These are phyloP conservation scores for Apaloderma vittatum DNA, from an alignment of 2,113 vertebrate genomes.

Conservation along the genomic window DNA sequence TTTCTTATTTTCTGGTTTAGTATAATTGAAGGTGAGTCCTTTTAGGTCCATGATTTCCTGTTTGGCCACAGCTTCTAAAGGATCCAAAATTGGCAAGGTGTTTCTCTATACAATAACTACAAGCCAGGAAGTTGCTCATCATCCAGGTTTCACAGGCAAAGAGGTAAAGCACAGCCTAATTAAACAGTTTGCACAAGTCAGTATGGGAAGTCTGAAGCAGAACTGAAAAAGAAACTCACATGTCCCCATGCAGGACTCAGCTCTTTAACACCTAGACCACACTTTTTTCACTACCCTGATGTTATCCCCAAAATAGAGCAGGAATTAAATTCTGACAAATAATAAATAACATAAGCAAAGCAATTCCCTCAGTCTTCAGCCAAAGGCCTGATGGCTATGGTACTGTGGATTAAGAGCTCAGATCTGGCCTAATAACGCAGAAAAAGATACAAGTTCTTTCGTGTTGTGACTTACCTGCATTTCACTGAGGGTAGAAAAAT, in stretches of 20 bases:
- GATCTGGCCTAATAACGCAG: not conserved
- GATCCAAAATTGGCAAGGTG: not conserved
- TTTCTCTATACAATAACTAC: not conserved
- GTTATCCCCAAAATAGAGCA: not conserved
- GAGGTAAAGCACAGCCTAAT: not conserved
- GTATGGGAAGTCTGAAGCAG: not conserved
- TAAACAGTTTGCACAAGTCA: not conserved
- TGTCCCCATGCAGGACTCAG: not conserved
- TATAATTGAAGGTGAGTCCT: not conserved
- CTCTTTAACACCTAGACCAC: not conserved
- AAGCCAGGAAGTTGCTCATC: not conserved
- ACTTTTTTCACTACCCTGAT: not conserved
- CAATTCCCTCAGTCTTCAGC: not conserved
- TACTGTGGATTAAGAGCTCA: not conserved
- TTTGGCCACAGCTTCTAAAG: not conserved
- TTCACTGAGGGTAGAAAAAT: not conserved
- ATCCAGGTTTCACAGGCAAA: not conserved
- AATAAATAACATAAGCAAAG: not conserved
- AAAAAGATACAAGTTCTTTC: not conserved
- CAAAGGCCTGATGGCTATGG: not conserved
- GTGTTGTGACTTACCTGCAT: not conserved
- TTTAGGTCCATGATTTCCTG: not conserved
- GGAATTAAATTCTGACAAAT: constrained; percentile 7
- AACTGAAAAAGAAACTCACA: not conserved
- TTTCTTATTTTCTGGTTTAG: not conserved